Conservation (phyloP, 2,888 invertebrate species). For the Trichogramma evanescens region DNA sequence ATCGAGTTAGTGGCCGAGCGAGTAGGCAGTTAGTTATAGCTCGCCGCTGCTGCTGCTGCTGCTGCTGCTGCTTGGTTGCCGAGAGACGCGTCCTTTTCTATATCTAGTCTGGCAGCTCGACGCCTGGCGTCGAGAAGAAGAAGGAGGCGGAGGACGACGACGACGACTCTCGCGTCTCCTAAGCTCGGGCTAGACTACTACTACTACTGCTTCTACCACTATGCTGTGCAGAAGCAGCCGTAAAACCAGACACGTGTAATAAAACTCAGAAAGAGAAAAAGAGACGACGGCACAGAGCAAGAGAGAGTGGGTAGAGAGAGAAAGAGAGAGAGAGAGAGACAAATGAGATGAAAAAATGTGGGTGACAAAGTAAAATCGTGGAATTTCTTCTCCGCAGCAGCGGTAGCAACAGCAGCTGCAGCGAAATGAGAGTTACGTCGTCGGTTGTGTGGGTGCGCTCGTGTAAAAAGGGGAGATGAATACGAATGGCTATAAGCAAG, state of each 20-base stretch:
- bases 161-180: not conserved
- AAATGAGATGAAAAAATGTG: not conserved
- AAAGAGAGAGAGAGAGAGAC: not conserved
- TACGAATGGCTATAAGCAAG: too few relatives aligned
- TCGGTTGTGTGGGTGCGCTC: too few relatives aligned
- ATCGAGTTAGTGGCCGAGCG: conserved; percentile 22
- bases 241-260: conserved; percentile 10
- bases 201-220: too few relatives aligned
- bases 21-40: too few relatives aligned
- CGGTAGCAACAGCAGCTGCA: too few relatives aligned
- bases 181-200: not conserved
- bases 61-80: not conserved
- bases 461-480: too few relatives aligned
- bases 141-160: too few relatives aligned
- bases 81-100: too few relatives aligned
- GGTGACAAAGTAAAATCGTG: not conserved
- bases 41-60: too few relatives aligned
- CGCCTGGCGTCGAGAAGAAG: not conserved
- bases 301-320: not conserved
- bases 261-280: conserved; percentile 15
- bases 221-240: not conserved
- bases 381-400: not conserved
- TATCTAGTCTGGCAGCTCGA: too few relatives aligned
- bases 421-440: too few relatives aligned
- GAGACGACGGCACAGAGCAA: not conserved